Conservation (phyloP, 2,113 vertebrate genomes). For the Halcyon senegalensis region DNA sequence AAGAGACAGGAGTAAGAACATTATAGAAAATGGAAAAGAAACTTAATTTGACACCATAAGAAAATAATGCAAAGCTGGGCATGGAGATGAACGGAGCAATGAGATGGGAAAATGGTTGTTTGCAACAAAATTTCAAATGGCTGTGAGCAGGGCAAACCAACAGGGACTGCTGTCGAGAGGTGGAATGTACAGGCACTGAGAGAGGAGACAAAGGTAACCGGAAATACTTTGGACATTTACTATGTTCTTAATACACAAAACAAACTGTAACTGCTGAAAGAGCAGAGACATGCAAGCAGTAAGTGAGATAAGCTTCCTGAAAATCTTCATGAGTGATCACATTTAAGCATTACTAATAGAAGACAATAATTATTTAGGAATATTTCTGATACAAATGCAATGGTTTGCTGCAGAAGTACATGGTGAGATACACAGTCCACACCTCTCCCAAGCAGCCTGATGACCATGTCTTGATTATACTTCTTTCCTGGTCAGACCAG, state of each 20-base stretch:
- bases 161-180: not conserved
- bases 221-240: not conserved
- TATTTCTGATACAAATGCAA: not conserved
- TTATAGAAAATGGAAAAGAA: not conserved
- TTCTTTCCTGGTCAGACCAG: not conserved
- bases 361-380: not conserved
- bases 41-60: not conserved
- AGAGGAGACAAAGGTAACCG: not conserved
- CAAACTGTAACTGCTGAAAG: not conserved
- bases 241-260: not conserved
- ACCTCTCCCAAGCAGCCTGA: not conserved
- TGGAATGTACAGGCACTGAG: not conserved
- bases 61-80: not conserved
- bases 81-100: not conserved
- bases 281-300: not conserved
- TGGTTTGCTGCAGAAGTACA: not conserved
- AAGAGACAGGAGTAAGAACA: not conserved
- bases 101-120: not conserved
- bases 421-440: rapidly evolving
- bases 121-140: not conserved
- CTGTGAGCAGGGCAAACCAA: not conserved
- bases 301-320: not conserved
- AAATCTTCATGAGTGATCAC: not conserved
- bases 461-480: not conserved
- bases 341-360: not conserved